phyloP scores from a whole-genome alignment of 2,888 invertebrate genomes.

The Dryadula phaetusa region DNA sequence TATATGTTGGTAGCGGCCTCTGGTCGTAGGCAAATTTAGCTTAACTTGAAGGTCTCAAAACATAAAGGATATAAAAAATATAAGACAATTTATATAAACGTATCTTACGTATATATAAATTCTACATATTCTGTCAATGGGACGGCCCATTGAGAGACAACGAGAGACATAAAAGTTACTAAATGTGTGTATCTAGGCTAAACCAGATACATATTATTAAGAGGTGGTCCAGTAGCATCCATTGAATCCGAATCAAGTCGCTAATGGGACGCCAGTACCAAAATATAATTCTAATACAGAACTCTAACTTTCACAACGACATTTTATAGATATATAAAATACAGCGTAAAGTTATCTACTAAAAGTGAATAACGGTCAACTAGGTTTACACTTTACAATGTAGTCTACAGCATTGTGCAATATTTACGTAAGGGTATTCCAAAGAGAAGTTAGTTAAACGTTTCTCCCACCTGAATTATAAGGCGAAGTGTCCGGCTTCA shows the following conservation, averaged over 20 bases:
- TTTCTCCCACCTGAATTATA: constrained; percentile 44
- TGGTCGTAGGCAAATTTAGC: too few relatives aligned
- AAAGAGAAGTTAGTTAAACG: constrained; percentile 31
- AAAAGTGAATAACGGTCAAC: constrained; percentile 1
- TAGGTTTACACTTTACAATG: constrained; percentile 19
- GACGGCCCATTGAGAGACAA: too few relatives aligned
- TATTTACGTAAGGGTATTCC: constrained; percentile 34
- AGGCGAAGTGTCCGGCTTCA: constrained; percentile 57
- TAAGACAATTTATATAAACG: too few relatives aligned
- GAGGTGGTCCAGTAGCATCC: background rate
- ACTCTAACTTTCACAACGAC: background rate
- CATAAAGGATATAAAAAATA: too few relatives aligned
- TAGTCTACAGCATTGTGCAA: constrained; percentile 15
- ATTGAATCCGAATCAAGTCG: background rate
- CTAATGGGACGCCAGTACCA: background rate
- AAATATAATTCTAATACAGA: background rate
- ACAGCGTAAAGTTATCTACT: background rate
- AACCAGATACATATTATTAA: background rate
- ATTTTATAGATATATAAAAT: constrained; percentile 13
- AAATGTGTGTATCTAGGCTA: too few relatives aligned
- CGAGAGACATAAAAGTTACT: too few relatives aligned
- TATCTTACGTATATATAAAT: too few relatives aligned
- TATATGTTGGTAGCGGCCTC: too few relatives aligned
- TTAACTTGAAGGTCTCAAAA: too few relatives aligned
- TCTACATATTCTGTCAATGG: too few relatives aligned